Conservation (phyloP, 2,888 invertebrate species). For the Cheilosia grossa region DNA sequence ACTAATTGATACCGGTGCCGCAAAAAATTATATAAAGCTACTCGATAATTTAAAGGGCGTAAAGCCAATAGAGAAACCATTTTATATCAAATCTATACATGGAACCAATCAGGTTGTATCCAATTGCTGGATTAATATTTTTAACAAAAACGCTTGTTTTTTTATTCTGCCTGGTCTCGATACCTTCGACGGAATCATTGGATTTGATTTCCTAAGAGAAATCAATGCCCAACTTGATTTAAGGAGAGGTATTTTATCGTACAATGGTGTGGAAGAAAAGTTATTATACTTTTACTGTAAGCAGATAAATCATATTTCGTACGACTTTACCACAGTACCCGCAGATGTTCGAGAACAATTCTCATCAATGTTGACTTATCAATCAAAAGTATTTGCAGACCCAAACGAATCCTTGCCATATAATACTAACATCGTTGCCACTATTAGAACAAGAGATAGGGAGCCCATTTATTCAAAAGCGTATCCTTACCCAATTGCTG, state of each 20-base stretch:
- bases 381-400: conserved; percentile 34
- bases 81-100: conserved; percentile 4
- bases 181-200: neutral
- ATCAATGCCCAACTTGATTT: conserved; percentile 5
- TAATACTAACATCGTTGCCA: conserved; percentile 60
- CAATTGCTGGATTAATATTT: neutral
- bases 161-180: conserved; percentile 1
- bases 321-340: neutral
- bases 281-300: conserved; percentile 9
- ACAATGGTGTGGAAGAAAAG: conserved; percentile 10
- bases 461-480: conserved; percentile 51
- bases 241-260: neutral
- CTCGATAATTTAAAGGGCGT: neutral
- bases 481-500: conserved; percentile 32
- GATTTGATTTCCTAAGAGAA: conserved; percentile 4
- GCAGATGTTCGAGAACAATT: neutral
- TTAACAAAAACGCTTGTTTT: neutral
- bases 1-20: conserved; percentile 1
- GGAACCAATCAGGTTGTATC: neutral
- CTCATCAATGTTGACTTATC: neutral
- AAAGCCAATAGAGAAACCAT: conserved; percentile 8
- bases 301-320: conserved; percentile 18
- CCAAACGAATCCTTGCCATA: conserved; percentile 37
- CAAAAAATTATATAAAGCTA: conserved; percentile 15
- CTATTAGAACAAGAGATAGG: conserved; percentile 36